phyloP scores from a whole-genome alignment of 2,113 vertebrate species.

The Vidua chalybeata region DNA sequence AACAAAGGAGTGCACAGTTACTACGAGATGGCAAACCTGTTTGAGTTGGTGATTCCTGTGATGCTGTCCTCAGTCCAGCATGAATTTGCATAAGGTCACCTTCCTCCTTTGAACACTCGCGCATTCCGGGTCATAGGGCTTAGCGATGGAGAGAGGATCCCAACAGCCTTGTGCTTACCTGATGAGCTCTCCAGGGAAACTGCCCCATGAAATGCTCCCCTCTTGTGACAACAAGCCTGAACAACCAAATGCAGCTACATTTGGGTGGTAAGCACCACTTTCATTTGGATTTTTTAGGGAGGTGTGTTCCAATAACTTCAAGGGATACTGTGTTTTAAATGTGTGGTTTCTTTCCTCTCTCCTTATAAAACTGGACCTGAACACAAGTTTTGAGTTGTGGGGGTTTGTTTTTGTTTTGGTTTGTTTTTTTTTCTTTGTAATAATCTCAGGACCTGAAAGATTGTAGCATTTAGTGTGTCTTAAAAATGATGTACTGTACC shows the following conservation, averaged over 20 bases:
- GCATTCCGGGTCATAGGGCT: conserved; percentile 5
- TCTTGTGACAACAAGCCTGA: conserved; percentile 18
- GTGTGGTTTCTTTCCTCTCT: conserved; percentile 68
- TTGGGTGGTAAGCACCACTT: conserved; percentile 28
- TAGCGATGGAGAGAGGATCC: conserved; percentile 35
- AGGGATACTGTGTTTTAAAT: conserved; percentile 70
- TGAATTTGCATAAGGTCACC: not conserved
- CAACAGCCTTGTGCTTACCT: not conserved
- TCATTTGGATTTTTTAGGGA: conserved; percentile 46
- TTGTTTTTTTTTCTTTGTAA: conserved; percentile 67
- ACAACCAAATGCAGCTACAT: conserved; percentile 33
- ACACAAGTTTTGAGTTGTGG: conserved; percentile 74
- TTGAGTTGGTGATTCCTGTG: conserved; percentile 32
- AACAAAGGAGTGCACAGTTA: not conserved
- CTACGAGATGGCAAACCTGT: not conserved
- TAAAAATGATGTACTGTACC: conserved; percentile 87
- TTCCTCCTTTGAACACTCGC: not conserved
- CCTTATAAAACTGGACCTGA: conserved; percentile 77
- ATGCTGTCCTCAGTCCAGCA: not conserved
- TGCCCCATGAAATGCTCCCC: not conserved
- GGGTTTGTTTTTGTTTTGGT: not conserved
- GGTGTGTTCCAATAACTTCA: conserved; percentile 61
- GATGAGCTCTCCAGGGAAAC: conserved; percentile 3
- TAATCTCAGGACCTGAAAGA: conserved; percentile 87
- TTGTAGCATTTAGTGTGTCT: conserved; percentile 87